Evolutionary conservation across 2,113 vertebrate species (phyloP), one percentile per base, ranked within the genome.

Genomic region (Macquaria australasica): DNA sequence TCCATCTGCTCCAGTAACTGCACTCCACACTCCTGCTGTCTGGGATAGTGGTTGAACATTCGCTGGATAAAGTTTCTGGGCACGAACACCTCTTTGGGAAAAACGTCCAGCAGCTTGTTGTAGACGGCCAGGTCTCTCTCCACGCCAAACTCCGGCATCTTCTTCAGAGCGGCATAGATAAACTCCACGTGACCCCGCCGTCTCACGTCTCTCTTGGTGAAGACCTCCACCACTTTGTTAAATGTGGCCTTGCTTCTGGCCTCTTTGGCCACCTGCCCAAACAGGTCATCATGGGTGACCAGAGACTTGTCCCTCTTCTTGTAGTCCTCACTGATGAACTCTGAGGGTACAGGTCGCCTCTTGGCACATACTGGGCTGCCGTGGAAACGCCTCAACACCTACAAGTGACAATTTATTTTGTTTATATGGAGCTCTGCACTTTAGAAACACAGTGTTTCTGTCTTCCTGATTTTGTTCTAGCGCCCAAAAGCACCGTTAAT

Each of bases 1-100:
- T 97, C 97, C 97, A 98, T 97, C 88, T 98, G 97, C 84, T 98
- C 97, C 86, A 98, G 94, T 6, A 98, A 0, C 0, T 96, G 89
- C 2, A 98, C 28, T 0, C 95, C 97, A 18, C 97, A 98, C 92
- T 97, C 96, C 90, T 98, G 97, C 92, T 98, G 97, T 23, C 96
- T 92, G 0, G 97, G 97, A 43, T 97, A 98, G 85, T 98, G 97
- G 87, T 97, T 93, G 70, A 97, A 98, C 94, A 97, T 97, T 4
- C 89, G 90, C 91, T 98, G 97, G 84, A 98, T 94, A 20, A 90
- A 82, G 91, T 95, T 98, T 3, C 87, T 93, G 5, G 97, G 96
- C 15, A 95, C 94, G 12, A 98, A 98, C 37, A 98, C 94, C 85
- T 97, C 97, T 89, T 98, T 98, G 68, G 97, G 97, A 77, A 98